Conservation (phyloP, 2,797 vertebrate genomes). For the Xiphorhynchus erythropygius region DNA sequence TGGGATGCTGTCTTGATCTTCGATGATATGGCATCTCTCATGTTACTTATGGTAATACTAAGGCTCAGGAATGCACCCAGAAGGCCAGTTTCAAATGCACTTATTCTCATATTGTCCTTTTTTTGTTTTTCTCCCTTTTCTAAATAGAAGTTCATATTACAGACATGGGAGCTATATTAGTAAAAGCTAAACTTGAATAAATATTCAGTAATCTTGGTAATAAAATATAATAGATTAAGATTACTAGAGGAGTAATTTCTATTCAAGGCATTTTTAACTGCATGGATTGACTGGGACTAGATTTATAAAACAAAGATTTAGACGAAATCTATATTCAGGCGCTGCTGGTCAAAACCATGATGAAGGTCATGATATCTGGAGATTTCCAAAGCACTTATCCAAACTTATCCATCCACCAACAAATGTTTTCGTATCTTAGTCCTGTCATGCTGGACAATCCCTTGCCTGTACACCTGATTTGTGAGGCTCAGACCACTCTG, state of each 20-base stretch:
- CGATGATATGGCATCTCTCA: background rate
- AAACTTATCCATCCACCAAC: fast-evolving
- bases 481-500: background rate
- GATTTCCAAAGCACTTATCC: background rate
- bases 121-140: background rate
- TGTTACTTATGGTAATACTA: background rate
- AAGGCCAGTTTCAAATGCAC: background rate
- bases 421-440: background rate
- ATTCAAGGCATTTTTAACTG: background rate
- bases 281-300: background rate
- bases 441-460: background rate
- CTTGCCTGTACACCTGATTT: background rate
- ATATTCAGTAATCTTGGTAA: background rate
- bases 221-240: background rate
- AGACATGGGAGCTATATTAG: background rate
- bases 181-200: background rate
- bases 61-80: background rate
- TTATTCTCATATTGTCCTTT: background rate
- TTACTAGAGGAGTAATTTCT: background rate
- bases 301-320: background rate
- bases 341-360: background rate
- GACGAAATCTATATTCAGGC: background rate
- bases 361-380: background rate
- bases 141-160: background rate
- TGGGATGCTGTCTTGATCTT: background rate